These are phyloP conservation scores for Acronicta psi DNA, from an alignment of 2,888 invertebrate genomes.

Conservation along the genomic window DNA sequence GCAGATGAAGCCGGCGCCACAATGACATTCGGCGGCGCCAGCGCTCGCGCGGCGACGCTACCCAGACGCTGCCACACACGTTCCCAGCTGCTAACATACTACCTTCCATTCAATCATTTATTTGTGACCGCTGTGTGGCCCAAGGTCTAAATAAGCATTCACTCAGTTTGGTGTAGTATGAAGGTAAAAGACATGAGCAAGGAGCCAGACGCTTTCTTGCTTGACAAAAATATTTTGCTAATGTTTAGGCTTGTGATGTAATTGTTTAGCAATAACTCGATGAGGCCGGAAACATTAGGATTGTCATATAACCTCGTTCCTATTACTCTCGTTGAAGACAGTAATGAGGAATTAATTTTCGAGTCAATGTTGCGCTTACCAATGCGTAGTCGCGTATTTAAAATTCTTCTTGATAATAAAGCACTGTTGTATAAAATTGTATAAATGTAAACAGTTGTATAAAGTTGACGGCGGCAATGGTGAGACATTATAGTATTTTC, in stretches of 20 bases:
- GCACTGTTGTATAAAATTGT: conserved; percentile 57
- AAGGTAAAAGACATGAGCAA: conserved; percentile 10
- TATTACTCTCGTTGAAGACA: conserved; percentile 29
- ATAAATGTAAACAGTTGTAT: conserved; percentile 57
- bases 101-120: conserved; percentile 4
- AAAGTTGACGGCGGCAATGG: conserved; percentile 27
- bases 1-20: conserved; percentile 85
- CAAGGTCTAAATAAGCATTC: conserved; percentile 6
- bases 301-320: conserved; percentile 21
- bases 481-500: conserved; percentile 16
- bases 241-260: conserved; percentile 3
- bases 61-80: conserved; percentile 1
- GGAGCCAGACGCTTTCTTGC: conserved; percentile 5
- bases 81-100: background rate
- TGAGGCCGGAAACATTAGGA: conserved; percentile 14
- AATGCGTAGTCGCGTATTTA: conserved; percentile 41
- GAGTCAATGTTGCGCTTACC: conserved; percentile 27
- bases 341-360: conserved; percentile 28
- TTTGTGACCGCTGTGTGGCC: conserved; percentile 2
- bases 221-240: conserved; percentile 7
- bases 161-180: conserved; percentile 20
- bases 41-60: background rate
- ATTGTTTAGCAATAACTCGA: background rate
- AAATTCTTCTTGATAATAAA: conserved; percentile 41
- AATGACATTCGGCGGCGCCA: conserved; percentile 62